Conservation (phyloP, 2,113 vertebrate species). For the Stigmatopora argus region DNA sequence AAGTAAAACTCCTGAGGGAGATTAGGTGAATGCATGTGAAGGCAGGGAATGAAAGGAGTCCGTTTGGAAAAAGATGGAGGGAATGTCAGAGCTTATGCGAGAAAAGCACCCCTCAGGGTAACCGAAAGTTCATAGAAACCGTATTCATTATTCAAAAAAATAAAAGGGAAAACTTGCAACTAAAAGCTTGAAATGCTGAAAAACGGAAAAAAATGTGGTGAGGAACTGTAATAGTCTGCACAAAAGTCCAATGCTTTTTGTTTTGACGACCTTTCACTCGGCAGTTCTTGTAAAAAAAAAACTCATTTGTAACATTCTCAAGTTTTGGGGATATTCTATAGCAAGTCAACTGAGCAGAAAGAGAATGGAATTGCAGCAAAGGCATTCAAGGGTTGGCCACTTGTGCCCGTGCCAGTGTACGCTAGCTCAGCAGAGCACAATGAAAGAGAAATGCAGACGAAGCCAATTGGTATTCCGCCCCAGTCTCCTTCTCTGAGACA, state of each 20-base stretch:
- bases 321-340: constrained; percentile 1
- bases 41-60: constrained; percentile 37
- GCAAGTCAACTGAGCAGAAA: constrained; percentile 5
- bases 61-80: constrained; percentile 27
- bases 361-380: constrained; percentile 13
- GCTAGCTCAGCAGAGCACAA: constrained; percentile 45
- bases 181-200: constrained; percentile 38
- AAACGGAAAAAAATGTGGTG: constrained; percentile 7
- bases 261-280: background rate
- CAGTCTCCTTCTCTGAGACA: constrained; percentile 35
- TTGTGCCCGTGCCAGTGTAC: constrained; percentile 33
- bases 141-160: constrained; percentile 53
- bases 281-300: background rate
- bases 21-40: constrained; percentile 38
- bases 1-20: constrained; percentile 39
- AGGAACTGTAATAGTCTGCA: background rate
- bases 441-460: constrained; percentile 7
- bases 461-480: constrained; percentile 53
- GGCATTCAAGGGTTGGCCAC: constrained; percentile 9
- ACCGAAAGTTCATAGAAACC: constrained; percentile 54
- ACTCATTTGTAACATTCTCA: background rate
- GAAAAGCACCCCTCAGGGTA: constrained; percentile 28
- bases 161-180: constrained; percentile 22
- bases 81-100: constrained; percentile 23
- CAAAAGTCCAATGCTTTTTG: background rate